Evolutionary conservation across 2,113 vertebrate species (phyloP), one percentile per base, ranked within the genome.

Genomic region (Spilogale gracilis): DNA sequence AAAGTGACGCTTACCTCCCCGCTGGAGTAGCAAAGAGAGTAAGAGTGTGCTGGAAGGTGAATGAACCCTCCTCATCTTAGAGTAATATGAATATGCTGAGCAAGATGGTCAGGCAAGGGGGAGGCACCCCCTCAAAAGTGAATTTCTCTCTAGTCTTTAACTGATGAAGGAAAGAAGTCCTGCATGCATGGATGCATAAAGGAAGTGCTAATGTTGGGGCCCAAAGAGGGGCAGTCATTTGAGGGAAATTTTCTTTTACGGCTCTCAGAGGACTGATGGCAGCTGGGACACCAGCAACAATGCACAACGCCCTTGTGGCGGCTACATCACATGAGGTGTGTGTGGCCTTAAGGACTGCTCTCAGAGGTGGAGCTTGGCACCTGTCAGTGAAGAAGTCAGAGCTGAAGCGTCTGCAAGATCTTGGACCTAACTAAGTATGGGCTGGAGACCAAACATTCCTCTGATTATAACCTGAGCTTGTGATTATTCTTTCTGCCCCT

Each of bases 291-390:
- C 11, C 20, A 61, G 32, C 20, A 63, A 14, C 11, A 45, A 56
- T 7, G 13, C 45, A 6, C 3, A 4, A 27, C 4, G 5, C 2
- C 54, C 10, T n/a, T 0, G 6, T 1, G 23, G 10, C 3, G 9
- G 56, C 3, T 20, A 0, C 73, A 48, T 11, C 67, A 38, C 48
- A 25, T 23, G 11, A 18, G 27, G 3, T n/a, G 7, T 25, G 1
- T 1, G n/a, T 20, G 9, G 21, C 69, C 48, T 21, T 67, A 50
- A 56, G 86, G n/a, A 23, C 71, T 6, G 6, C 21, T 5, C 11
- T 12, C 32, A 11, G 73, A 81, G 38, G 25, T 4, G 10, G 38
- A 32, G 50, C 2, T 9, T 50, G 30, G 27, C 13, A 20, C 5
- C 65, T 7, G 2, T 56, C 0, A 0, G n/a, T 16, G 61, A 23